Evolutionary conservation across 1,140 invertebrate species (phyloP).

Genomic region (Drosophila murphyi): DNA sequence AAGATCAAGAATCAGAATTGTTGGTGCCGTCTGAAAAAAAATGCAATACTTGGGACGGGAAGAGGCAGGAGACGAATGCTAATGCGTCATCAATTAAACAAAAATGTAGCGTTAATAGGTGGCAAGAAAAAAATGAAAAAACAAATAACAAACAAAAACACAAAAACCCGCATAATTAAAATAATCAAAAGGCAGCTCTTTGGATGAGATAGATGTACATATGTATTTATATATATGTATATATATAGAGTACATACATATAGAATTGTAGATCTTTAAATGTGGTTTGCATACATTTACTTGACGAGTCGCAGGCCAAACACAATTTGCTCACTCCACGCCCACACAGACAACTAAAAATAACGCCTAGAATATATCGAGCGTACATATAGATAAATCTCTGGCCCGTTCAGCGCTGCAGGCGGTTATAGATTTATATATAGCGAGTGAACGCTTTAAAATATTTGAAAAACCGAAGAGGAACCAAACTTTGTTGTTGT

Average conservation of each 20-base stretch:
- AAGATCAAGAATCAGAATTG: constrained; percentile 53
- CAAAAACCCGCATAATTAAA: constrained; percentile 60
- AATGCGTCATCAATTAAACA: constrained; percentile 80
- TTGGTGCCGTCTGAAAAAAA: constrained; percentile 81
- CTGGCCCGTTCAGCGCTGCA: constrained; percentile 49
- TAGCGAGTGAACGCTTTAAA: constrained; percentile 51
- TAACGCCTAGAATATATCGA: constrained; percentile 42
- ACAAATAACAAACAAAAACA: constrained; percentile 27
- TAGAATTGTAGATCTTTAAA: constrained; percentile 53
- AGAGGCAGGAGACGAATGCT: constrained; percentile 3
- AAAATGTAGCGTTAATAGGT: constrained; percentile 76
- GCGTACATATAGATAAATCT: constrained; percentile 45
- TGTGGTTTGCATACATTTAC: constrained; percentile 67
- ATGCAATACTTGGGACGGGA: constrained; percentile 32
- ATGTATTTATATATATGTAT: constrained; percentile 3
- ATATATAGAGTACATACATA: neutral
- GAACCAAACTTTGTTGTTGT: constrained; percentile 9
- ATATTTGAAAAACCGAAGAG: constrained; percentile 42
- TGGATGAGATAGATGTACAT: constrained; percentile 7
- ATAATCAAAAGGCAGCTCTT: constrained; percentile 52
- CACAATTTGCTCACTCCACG: constrained; percentile 48
- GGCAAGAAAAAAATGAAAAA: constrained; percentile 16
- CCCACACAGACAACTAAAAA: constrained; percentile 72
- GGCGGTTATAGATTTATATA: constrained; percentile 38
- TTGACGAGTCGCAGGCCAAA: constrained; percentile 51